Base-by-base conservation (phyloP, 2,113 vertebrate genomes). In the Dryoscopus gambensis region DNA sequence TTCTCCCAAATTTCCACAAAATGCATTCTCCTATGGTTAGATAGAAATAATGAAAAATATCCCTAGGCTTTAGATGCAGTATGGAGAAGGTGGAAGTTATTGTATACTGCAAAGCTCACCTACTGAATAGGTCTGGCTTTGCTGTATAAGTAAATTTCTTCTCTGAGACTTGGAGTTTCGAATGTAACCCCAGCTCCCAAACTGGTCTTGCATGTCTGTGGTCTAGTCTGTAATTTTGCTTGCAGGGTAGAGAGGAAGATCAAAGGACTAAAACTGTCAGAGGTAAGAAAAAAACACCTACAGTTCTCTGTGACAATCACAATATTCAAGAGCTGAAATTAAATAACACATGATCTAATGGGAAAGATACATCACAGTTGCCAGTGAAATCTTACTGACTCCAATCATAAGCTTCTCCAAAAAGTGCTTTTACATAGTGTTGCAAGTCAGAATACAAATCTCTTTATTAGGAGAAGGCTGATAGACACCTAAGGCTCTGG, bases 121-220 rank as follows among this genome's bases (percentile, higher is more conserved):
- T 50, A 55, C 57, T 87, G 83, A 84, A 90, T 69, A 95, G 80
- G 49, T 91, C 27, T 91, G 90, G 27, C 90, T 91, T 44, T 90
- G 79, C 46, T 68, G 70, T 86, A 10, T 49, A 89, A 92, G 20
- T 24, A 42, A 35, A 79, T 85, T 93, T 91, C 53, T 75, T 60
- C 86, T 77, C 90, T 81, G 44, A 75, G 33, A 56, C 33, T 17
- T 68, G 52, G 40, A 84, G n/a, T 65, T 85, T 90, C 37, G 44
- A 95, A 53, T 33, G 23, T 6, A 64, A 74, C 77, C 82, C 88
- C 80, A 95, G 80, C 28, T 82, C 40, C 84, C 85, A 62, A 5
- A 93, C 81, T 80, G 67, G 89, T 93, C 88, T 83, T 83, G 50
- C 68, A 67, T 24, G 16, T 78, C 84, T 95, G 89, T 91, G 83